Base-by-base conservation (phyloP, 2,888 invertebrate genomes). In the Tetranychus truncatus region DNA sequence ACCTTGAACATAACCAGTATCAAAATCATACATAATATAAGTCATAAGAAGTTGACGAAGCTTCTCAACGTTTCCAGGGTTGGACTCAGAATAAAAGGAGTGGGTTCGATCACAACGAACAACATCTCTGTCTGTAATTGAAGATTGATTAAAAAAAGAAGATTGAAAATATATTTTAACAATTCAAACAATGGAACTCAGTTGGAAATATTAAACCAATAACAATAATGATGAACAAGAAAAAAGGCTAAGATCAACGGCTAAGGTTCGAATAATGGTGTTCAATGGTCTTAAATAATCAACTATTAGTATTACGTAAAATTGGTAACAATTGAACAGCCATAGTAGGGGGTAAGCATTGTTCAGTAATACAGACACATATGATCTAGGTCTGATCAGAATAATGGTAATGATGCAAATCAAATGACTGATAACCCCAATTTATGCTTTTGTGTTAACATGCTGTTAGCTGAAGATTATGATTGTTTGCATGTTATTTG, bases 11-110 rank as follows among this genome's bases (percentile, higher is more conserved):
- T 77, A 77, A 6, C 77, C 77, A 69, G 76, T 77, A 74, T 77
- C 77, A 71, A 77, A 77, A 72, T 77, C 77, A 73, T 77, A 77
- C 77, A 77, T 77, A 21, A 77, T 77, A 45, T 77, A 77, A 21
- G 77, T 74, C 66, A 77, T 44, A 34, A 77, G 45, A 8, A 77
- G 55, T 6, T 69, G n/a, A n/a, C 46, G 55, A 44, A 77, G 67
- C 18, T 66, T 72, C 3, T 76, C 75, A 21, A 77, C 18, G 67
- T 74, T 76, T 66, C 44, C 73, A 11, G 66, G 24, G 6, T 72
- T 45, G 15, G 73, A 66, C 45, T 75, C 75, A 44, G 71, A 21
- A 74, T 76, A 77, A 66, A 76, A 77, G 66, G 73, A 74, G 24
- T 77, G 77, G 7, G 73, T 69, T 34, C 77, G 72, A 74, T 77